A percentile compares a stretch with the other conserved stretches of the same genome.
Conservation (phyloP, 2,888 invertebrate genomes). For the Parthenolecanium corni region DNA sequence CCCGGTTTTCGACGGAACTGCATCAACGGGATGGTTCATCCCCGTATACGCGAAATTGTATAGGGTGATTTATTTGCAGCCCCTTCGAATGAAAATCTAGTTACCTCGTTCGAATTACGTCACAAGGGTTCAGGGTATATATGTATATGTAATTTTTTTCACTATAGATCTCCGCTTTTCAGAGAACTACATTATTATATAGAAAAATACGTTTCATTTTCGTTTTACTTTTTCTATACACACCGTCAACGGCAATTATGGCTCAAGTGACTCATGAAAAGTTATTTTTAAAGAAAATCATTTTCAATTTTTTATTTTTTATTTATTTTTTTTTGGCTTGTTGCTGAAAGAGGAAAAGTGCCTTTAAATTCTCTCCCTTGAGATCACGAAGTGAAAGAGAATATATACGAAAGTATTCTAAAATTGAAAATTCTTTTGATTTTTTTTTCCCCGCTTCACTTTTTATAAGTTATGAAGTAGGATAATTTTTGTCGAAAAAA, state of each 20-base stretch:
- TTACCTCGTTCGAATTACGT: constrained; percentile 14
- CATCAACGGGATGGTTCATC: constrained; percentile 14
- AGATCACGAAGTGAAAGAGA: not conserved
- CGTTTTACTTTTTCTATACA: not conserved
- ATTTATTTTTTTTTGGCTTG: not conserved
- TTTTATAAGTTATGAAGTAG: not conserved
- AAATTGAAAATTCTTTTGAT: constrained; percentile 2
- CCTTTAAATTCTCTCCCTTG: not conserved
- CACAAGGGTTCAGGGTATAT: constrained; percentile 5
- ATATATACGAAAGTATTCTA: constrained; percentile 1
- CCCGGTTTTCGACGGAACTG: not conserved
- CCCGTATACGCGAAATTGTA: not conserved
- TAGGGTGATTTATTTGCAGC: constrained; percentile 25
- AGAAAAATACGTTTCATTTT: not conserved
- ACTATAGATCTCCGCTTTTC: not conserved
- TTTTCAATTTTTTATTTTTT: constrained; percentile 4
- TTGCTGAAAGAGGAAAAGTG: not conserved
- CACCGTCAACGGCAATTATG: constrained; percentile 21
- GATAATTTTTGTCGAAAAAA: no score
- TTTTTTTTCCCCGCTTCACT: not conserved
- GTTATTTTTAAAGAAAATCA: constrained; percentile 22
- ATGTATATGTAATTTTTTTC: not conserved
- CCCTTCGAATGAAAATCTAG: constrained; percentile 23
- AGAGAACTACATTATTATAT: constrained; percentile 11
- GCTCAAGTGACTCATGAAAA: constrained; percentile 26